A percentile compares a stretch with the other conserved stretches of the same genome.
Conservation (phyloP, 2,888 invertebrate species). For the Gari tellinella region DNA sequence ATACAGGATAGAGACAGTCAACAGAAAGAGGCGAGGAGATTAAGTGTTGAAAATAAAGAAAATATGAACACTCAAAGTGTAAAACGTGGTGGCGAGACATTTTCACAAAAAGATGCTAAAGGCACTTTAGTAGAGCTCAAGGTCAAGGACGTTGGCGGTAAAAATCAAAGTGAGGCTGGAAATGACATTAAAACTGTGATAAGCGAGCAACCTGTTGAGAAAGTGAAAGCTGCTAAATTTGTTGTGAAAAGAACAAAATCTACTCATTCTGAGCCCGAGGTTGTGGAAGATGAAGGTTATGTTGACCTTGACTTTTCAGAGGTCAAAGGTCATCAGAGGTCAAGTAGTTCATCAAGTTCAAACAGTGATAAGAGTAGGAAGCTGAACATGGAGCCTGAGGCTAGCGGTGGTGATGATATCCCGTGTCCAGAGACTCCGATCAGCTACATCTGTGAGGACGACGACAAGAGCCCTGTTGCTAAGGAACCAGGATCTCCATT, state of each 20-base stretch:
- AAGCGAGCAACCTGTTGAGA: conserved; percentile 5
- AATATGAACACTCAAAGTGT: no score
- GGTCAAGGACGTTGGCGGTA: background rate
- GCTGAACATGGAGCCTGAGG: conserved; percentile 4
- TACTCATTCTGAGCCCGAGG: conserved; percentile 5
- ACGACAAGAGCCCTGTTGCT: no score
- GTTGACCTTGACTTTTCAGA: conserved; percentile 59
- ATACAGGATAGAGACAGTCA: no score
- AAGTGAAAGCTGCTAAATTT: conserved; percentile 21
- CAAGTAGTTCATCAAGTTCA: conserved; percentile 49
- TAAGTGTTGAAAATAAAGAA: no score
- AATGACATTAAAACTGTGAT: conserved; percentile 29
- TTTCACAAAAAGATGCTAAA: no score
- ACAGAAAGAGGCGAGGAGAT: no score
- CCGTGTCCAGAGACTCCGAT: conserved; percentile 43
- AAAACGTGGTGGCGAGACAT: no score
- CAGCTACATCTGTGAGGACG: conserved; percentile 50
- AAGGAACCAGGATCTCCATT: conserved; percentile 30
- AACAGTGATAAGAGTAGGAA: conserved; percentile 47
- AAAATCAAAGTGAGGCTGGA: conserved; percentile 3
- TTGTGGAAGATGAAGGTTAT: conserved; percentile 62
- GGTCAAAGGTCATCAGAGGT: conserved; percentile 31
- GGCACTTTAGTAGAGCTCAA: background rate
- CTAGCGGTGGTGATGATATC: conserved; percentile 23
- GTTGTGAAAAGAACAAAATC: conserved; percentile 35